These are phyloP conservation scores for Phoxinus dragarum DNA, from an alignment of 2,797 vertebrate genomes.

Conservation along the genomic window DNA sequence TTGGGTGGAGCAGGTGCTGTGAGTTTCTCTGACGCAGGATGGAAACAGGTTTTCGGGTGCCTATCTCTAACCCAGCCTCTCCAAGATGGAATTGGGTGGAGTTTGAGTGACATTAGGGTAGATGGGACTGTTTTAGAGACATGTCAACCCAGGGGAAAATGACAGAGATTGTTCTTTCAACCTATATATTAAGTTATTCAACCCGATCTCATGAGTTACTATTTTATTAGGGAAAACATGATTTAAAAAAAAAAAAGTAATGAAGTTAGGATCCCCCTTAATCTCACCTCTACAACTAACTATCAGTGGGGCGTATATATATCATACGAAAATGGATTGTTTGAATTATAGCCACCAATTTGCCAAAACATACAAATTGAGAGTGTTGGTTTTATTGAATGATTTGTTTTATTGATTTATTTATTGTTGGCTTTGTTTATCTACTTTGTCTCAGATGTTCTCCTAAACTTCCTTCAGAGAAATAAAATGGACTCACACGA, in stretches of 20 bases:
- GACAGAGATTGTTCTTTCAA: not conserved
- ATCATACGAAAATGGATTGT: not conserved
- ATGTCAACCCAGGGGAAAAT: not conserved
- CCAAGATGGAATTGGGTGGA: constrained; percentile 26
- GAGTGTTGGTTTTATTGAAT: not conserved
- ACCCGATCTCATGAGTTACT: not conserved
- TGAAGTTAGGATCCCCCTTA: too few relatives aligned
- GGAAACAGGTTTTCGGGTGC: constrained; percentile 69
- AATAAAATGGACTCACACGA: not conserved
- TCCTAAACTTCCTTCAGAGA: not conserved
- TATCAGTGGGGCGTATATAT: not conserved
- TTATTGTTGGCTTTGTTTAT: not conserved
- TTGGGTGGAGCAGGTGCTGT: constrained; percentile 65
- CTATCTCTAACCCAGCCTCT: constrained; percentile 65
- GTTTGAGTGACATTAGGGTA: constrained; percentile 19
- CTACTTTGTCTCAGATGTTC: not conserved
- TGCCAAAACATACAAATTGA: not conserved
- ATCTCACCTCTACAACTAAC: not conserved
- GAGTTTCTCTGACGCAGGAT: constrained; percentile 52
- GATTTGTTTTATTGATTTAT: not conserved
- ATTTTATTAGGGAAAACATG: not conserved
- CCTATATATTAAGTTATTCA: not conserved
- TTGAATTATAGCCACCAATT: not conserved
- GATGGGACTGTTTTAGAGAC: constrained; percentile 4
- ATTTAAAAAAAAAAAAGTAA: not conserved